phyloP scores from a whole-genome alignment of 2,113 vertebrate genomes.

The Ammospiza caudacuta region DNA sequence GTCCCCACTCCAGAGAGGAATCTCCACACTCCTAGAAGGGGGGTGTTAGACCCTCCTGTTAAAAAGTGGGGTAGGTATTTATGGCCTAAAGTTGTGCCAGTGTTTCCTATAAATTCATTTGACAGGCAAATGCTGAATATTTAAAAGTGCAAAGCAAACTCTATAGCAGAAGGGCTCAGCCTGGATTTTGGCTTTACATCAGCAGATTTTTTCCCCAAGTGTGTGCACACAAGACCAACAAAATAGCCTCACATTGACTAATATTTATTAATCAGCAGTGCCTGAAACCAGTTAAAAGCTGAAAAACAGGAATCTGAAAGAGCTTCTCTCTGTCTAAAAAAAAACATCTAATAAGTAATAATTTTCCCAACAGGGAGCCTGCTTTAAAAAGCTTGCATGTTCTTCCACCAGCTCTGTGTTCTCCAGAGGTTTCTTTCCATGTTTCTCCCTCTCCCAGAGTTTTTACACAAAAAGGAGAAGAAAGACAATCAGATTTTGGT shows the following conservation, averaged over 20 bases:
- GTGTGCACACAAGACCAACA: neutral
- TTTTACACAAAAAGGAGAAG: neutral
- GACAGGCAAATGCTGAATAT: neutral
- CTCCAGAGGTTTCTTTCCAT: neutral
- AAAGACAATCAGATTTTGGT: neutral
- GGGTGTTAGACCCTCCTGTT: neutral
- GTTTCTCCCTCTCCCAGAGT: neutral
- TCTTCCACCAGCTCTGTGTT: neutral
- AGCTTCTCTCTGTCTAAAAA: neutral
- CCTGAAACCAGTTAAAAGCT: neutral
- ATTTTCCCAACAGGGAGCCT: neutral
- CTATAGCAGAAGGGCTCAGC: neutral
- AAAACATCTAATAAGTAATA: neutral
- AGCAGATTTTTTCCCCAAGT: neutral
- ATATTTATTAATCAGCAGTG: neutral
- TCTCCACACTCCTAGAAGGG: neutral
- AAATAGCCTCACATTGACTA: neutral
- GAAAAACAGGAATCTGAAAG: neutral
- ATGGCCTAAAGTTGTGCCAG: neutral
- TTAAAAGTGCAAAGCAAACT: neutral
- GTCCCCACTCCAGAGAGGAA: neutral
- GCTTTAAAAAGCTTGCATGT: neutral
- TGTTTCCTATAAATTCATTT: neutral
- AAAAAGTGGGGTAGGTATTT: neutral
- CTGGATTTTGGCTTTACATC: neutral